Percentiles rank a stretch among this genome's conserved stretches.
Evolutionary conservation across 2,888 invertebrate species (phyloP).

Genomic region (Hypolimnas misippus): DNA sequence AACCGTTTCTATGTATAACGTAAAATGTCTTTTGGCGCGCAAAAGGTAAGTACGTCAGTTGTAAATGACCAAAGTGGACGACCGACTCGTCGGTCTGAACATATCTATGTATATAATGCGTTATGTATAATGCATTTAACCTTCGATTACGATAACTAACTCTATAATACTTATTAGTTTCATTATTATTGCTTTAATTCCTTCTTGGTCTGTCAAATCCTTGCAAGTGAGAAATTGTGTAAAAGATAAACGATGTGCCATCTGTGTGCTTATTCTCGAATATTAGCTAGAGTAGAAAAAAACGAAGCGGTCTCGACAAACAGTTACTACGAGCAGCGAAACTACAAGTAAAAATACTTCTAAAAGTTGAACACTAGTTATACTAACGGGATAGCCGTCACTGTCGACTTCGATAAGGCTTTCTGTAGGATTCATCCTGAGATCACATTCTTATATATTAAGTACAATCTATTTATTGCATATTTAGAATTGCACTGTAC

Average conservation of each 20-base stretch:
- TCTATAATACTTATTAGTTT: constrained; percentile 64
- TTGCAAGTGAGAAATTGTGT: constrained; percentile 74
- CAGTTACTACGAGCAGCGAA: constrained; percentile 73
- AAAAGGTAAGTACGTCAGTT: constrained; percentile 58
- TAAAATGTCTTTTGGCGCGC: constrained; percentile 75
- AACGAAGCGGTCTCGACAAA: constrained; percentile 64
- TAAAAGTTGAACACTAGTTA: constrained; percentile 68
- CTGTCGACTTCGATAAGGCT: constrained; percentile 73
- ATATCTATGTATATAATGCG: constrained; percentile 35
- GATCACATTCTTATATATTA: constrained; percentile 82
- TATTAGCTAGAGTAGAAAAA: constrained; percentile 67
- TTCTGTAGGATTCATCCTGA: constrained; percentile 80
- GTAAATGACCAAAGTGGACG: constrained; percentile 41
- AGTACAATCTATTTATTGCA: constrained; percentile 81
- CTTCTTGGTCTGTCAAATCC: constrained; percentile 74
- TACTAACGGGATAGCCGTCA: constrained; percentile 70
- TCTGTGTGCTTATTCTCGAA: constrained; percentile 67
- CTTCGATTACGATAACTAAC: constrained; percentile 56
- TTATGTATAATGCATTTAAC: constrained; percentile 50
- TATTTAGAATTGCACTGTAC: constrained; percentile 81
- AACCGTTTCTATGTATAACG: constrained; percentile 47
- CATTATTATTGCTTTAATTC: constrained; percentile 70
- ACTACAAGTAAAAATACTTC: constrained; percentile 72
- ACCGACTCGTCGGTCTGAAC: constrained; percentile 24
- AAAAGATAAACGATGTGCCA: constrained; percentile 71